Percentiles rank a stretch among this genome's conserved stretches.
These are phyloP conservation scores for Lepidotrigona ventralis DNA, from an alignment of 1,140 invertebrate genomes.

Conservation along the genomic window DNA sequence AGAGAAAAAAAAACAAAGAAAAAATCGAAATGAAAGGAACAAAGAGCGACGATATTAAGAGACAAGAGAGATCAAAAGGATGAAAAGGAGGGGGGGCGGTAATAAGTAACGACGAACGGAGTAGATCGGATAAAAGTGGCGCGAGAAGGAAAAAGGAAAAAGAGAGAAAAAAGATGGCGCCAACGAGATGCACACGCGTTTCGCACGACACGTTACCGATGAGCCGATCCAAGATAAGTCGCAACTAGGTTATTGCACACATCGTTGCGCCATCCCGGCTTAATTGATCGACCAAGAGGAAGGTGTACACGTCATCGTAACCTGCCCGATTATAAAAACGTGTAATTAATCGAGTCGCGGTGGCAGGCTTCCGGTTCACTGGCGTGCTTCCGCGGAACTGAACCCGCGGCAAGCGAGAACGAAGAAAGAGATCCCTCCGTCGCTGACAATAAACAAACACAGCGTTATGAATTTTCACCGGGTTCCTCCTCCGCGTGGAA, in stretches of 20 bases:
- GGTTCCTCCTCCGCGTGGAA: background rate
- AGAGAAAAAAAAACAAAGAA: background rate
- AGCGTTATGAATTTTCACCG: background rate
- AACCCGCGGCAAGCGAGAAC: background rate
- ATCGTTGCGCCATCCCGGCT: conserved; percentile 72
- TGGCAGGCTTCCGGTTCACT: conserved; percentile 1
- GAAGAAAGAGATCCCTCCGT: background rate
- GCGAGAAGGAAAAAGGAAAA: conserved; percentile 22
- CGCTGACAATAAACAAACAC: background rate
- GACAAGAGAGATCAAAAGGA: conserved; percentile 2
- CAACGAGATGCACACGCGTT: conserved; percentile 71
- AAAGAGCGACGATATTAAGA: background rate
- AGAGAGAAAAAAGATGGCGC: conserved; percentile 68
- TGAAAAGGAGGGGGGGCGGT: conserved; percentile 31
- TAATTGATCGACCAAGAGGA: conserved; percentile 69
- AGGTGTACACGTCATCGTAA: conserved; percentile 42
- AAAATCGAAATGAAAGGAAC: background rate
- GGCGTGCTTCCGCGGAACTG: background rate
- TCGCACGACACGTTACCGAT: conserved; percentile 74
- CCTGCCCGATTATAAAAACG: conserved; percentile 51
- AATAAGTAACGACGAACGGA: conserved; percentile 48
- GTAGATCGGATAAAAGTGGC: conserved; percentile 28
- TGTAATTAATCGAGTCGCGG: conserved; percentile 42
- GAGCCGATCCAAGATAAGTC: conserved; percentile 72
- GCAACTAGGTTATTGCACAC: conserved; percentile 74